A percentile compares a stretch with the other conserved stretches of the same genome.
Evolutionary conservation across 2,113 vertebrate genomes (phyloP).

Genomic region (Hippocampus abdominalis): DNA sequence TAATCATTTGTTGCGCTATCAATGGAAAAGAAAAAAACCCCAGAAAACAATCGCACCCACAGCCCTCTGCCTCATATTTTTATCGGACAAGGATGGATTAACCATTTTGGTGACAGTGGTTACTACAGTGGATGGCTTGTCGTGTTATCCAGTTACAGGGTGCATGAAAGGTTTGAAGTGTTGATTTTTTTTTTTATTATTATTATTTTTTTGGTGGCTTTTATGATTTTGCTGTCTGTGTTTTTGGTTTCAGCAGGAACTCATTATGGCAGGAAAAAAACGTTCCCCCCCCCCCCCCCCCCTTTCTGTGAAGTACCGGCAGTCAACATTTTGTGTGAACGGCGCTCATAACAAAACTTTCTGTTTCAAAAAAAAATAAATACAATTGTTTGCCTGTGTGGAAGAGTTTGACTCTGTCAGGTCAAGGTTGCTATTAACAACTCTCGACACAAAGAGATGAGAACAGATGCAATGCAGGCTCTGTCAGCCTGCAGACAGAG

Average conservation of each 20-base stretch:
- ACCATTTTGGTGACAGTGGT: too few relatives aligned
- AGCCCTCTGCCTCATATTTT: too few relatives aligned
- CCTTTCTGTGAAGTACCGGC: neutral
- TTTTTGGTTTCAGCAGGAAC: neutral
- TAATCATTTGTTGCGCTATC: slow-evolving; percentile 30
- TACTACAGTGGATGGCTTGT: too few relatives aligned
- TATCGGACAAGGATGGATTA: too few relatives aligned
- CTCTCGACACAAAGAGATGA: neutral
- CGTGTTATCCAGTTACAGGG: too few relatives aligned
- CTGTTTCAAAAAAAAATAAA: neutral
- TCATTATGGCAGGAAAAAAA: neutral
- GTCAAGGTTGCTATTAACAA: neutral
- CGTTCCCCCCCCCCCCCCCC: too few relatives aligned
- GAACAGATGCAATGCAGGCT: slow-evolving; percentile 8
- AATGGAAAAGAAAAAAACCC: slow-evolving; percentile 13
- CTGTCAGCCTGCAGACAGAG: slow-evolving; percentile 29
- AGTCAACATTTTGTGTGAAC: neutral
- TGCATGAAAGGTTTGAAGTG: too few relatives aligned
- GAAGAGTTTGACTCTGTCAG: neutral
- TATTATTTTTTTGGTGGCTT: too few relatives aligned
- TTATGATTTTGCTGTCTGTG: too few relatives aligned
- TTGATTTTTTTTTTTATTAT: too few relatives aligned
- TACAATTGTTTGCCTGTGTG: neutral
- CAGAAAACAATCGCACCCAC: too few relatives aligned
- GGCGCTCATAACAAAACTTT: neutral